A percentile compares a stretch with the other conserved stretches of the same genome.
Evolutionary conservation across 2,113 vertebrate genomes (phyloP).

Genomic region (Bos indicus): DNA sequence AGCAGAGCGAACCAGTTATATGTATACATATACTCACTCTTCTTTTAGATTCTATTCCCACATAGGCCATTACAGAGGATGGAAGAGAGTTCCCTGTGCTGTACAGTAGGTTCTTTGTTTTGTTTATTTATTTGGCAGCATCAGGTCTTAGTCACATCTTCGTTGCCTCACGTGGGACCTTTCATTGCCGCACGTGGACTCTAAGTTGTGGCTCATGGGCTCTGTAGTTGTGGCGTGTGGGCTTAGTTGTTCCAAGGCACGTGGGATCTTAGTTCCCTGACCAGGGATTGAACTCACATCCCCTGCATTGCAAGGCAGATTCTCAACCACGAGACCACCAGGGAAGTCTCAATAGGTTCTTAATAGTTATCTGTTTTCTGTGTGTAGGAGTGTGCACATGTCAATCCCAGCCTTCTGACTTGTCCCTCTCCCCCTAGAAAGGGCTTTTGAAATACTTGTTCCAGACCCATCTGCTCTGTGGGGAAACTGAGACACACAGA

Average conservation of each 20-base stretch:
- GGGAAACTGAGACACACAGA: not conserved
- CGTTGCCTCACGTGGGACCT: not conserved
- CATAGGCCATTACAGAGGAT: not conserved
- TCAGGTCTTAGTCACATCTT: not conserved
- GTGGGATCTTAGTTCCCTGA: not conserved
- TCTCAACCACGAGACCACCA: not conserved
- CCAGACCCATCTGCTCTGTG: not conserved
- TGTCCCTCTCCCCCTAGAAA: not conserved
- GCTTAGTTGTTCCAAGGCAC: not conserved
- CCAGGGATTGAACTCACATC: not conserved
- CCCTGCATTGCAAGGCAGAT: not conserved
- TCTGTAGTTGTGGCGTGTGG: not conserved
- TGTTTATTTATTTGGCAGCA: not conserved
- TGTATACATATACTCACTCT: not conserved
- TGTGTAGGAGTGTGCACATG: not conserved
- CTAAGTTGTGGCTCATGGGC: not conserved
- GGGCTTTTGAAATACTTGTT: not conserved
- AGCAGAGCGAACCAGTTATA: not conserved
- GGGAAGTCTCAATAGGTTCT: not conserved
- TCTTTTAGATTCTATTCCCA: not conserved
- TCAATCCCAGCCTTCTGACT: not conserved
- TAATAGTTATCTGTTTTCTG: not conserved
- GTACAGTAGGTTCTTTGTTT: not conserved
- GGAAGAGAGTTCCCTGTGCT: not conserved
- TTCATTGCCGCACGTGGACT: not conserved